Percentiles rank a stretch among this genome's conserved stretches.
These are phyloP conservation scores for Alviniconcha strummeri DNA, from an alignment of 2,888 invertebrate genomes.

Conservation along the genomic window DNA sequence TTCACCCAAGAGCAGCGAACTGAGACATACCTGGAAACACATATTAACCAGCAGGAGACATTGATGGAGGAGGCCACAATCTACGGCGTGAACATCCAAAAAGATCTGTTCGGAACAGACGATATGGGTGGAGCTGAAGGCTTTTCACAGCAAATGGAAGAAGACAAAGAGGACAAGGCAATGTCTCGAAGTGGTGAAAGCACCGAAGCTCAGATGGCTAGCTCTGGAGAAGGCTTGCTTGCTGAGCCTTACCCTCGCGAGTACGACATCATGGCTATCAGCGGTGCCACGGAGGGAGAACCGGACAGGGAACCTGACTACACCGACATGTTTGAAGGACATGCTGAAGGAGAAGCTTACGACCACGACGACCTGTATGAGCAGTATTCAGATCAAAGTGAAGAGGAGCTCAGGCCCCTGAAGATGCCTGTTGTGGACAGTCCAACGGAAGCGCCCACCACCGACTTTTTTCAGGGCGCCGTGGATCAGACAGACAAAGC, in stretches of 20 bases:
- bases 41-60: not conserved
- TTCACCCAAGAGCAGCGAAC: not conserved
- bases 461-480: slow-evolving; percentile 7
- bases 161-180: not conserved
- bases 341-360: slow-evolving; percentile 34
- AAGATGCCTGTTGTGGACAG: slow-evolving; percentile 33
- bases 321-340: slow-evolving; percentile 43
- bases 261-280: slow-evolving; percentile 34
- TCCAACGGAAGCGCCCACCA: slow-evolving; percentile 27
- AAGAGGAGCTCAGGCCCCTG: slow-evolving; percentile 32
- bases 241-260: slow-evolving; percentile 15
- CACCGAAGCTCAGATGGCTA: slow-evolving; percentile 18
- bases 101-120: not conserved
- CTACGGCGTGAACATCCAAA: not conserved
- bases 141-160: not conserved
- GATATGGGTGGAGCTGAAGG: not conserved
- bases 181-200: slow-evolving; percentile 23
- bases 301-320: slow-evolving; percentile 24
- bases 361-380: slow-evolving; percentile 41
- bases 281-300: slow-evolving; percentile 32
- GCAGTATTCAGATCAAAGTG: slow-evolving; percentile 26
- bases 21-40: not conserved
- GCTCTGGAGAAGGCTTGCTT: slow-evolving; percentile 28
- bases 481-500: not conserved
- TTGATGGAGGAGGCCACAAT: not conserved